A percentile compares a stretch with the other conserved stretches of the same genome.
phyloP scores from a whole-genome alignment of 2,888 invertebrate genomes.

The Meloe dianella region DNA sequence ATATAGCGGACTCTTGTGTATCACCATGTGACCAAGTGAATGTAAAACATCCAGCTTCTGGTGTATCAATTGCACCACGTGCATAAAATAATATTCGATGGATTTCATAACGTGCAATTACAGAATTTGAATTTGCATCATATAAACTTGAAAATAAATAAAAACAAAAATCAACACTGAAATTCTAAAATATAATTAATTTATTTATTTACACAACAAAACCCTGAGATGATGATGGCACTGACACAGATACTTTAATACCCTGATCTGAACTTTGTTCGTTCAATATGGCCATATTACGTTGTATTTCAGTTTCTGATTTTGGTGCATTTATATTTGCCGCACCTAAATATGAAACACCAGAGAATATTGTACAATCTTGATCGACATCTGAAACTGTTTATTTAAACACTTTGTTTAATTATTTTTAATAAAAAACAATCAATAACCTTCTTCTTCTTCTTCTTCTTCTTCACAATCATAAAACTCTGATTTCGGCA shows the following conservation, averaged over 20 bases:
- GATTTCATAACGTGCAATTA: slow-evolving; percentile 88
- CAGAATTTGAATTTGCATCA: slow-evolving; percentile 81
- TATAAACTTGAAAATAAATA: slow-evolving; percentile 66
- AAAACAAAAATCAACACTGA: slow-evolving; percentile 8
- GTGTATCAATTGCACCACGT: slow-evolving; percentile 81
- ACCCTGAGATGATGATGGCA: slow-evolving; percentile 92
- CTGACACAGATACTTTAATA: slow-evolving; percentile 88
- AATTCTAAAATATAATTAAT: neutral
- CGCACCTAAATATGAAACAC: slow-evolving; percentile 91
- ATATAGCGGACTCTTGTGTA: slow-evolving; percentile 84
- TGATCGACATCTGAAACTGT: slow-evolving; percentile 82
- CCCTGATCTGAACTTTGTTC: slow-evolving; percentile 74
- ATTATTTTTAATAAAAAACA: slow-evolving; percentile 15
- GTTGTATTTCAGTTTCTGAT: slow-evolving; percentile 89
- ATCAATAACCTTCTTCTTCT: slow-evolving; percentile 44
- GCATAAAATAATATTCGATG: slow-evolving; percentile 95
- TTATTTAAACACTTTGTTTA: slow-evolving; percentile 10
- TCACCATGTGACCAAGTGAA: slow-evolving; percentile 97
- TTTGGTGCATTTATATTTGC: slow-evolving; percentile 91
- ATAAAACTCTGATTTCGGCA: slow-evolving; percentile 78
- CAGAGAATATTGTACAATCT: slow-evolving; percentile 90
- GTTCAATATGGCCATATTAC: slow-evolving; percentile 91
- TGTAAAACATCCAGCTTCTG: slow-evolving; percentile 94
- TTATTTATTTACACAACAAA: slow-evolving; percentile 81
- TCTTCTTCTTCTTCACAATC: slow-evolving; percentile 73